Percentiles rank a stretch among this genome's conserved stretches.
phyloP scores from a whole-genome alignment of 2,797 vertebrate species.

The Aulostomus chinensis region DNA sequence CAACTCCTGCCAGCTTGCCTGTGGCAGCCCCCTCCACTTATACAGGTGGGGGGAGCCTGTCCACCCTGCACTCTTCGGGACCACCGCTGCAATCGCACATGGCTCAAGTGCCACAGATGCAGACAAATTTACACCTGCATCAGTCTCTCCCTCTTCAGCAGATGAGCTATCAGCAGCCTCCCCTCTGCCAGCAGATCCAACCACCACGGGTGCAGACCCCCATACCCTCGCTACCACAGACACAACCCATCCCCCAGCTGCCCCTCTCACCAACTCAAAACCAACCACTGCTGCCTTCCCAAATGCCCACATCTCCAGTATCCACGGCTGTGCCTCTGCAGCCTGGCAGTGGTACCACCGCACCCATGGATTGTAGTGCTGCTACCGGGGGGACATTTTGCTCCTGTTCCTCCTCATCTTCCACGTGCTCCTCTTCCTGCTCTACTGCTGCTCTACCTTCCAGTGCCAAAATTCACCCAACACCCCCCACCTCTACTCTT shows the following conservation, averaged over 20 bases:
- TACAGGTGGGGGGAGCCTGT: slow-evolving; percentile 60
- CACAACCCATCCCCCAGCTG: slow-evolving; percentile 56
- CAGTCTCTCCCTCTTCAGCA: slow-evolving; percentile 74
- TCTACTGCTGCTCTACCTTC: slow-evolving; percentile 83
- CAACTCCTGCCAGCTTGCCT: slow-evolving; percentile 56
- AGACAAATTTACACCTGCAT: slow-evolving; percentile 73
- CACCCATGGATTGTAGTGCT: slow-evolving; percentile 55
- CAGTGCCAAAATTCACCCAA: slow-evolving; percentile 82
- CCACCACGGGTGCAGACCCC: slow-evolving; percentile 64
- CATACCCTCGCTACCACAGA: slow-evolving; percentile 56
- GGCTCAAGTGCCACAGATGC: slow-evolving; percentile 64
- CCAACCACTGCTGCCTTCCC: slow-evolving; percentile 71
- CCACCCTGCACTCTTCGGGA: slow-evolving; percentile 58
- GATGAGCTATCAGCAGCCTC: slow-evolving; percentile 71
- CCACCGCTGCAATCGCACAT: slow-evolving; percentile 56
- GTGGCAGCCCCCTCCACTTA: slow-evolving; percentile 61
- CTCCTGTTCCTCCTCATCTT: slow-evolving; percentile 77
- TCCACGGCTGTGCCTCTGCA: slow-evolving; percentile 54
- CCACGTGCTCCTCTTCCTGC: slow-evolving; percentile 72
- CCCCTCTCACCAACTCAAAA: slow-evolving; percentile 60
- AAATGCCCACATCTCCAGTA: slow-evolving; percentile 53
- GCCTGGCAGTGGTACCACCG: slow-evolving; percentile 38
- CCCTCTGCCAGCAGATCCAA: slow-evolving; percentile 61
- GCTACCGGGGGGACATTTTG: slow-evolving; percentile 56
- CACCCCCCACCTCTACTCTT: slow-evolving; percentile 76